Conservation (phyloP, 2,113 vertebrate species). For the Bubo bubo region DNA sequence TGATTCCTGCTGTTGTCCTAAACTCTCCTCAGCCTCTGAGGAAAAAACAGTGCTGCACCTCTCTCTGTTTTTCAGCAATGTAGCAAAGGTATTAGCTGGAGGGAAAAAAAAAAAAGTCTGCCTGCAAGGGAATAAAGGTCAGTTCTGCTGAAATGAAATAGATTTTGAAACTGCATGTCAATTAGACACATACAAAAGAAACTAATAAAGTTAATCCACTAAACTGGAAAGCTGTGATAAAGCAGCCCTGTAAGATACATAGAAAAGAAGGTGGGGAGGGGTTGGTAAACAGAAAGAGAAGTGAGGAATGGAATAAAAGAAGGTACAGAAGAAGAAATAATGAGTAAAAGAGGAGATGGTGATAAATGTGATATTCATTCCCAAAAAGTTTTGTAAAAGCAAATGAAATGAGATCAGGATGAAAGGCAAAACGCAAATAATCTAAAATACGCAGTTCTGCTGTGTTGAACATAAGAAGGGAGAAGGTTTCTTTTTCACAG, state of each 20-base stretch:
- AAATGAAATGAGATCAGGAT: conserved; percentile 2
- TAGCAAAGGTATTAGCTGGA: not conserved
- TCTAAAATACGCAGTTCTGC: not conserved
- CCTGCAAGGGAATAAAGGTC: conserved; percentile 44
- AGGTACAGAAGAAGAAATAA: not conserved
- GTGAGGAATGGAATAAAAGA: not conserved
- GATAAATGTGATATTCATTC: conserved; percentile 25
- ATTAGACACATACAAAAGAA: conserved; percentile 61
- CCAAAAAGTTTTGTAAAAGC: not conserved
- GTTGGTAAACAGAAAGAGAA: conserved; percentile 22
- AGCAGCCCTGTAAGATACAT: not conserved
- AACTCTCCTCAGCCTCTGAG: not conserved
- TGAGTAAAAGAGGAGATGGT: not conserved
- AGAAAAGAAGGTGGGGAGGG: not conserved
- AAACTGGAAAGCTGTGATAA: conserved; percentile 24
- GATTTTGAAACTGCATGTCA: conserved; percentile 54
- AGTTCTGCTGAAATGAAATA: conserved; percentile 57
- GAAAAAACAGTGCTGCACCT: not conserved
- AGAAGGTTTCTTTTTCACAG: not conserved
- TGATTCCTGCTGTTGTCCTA: not conserved
- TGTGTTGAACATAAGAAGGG: not conserved
- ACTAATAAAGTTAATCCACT: conserved; percentile 62
- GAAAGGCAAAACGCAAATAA: conserved; percentile 1
- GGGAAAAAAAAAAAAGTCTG: not conserved
- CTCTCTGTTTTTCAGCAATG: not conserved